Conservation (phyloP, 2,888 invertebrate genomes). For the Meghimatium bilineatum region DNA sequence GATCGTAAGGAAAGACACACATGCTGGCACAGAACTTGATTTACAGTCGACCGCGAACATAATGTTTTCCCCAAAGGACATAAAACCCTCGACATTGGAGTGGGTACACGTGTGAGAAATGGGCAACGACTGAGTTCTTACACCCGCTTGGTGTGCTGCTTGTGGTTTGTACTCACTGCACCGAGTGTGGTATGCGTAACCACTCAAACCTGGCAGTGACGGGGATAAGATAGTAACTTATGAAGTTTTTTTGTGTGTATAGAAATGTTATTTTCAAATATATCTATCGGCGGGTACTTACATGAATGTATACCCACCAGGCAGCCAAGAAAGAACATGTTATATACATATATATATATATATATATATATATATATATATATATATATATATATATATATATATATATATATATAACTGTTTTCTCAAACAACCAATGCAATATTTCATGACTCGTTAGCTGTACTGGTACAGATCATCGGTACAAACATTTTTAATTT, state of each 20-base stretch:
- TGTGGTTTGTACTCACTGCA: neutral
- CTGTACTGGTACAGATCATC: no score
- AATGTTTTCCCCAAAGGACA: constrained; percentile 12
- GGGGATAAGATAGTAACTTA: neutral
- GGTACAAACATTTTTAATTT: no score
- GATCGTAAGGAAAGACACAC: neutral
- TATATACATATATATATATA: no score
- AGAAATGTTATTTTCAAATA: neutral
- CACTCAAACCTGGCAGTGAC: neutral
- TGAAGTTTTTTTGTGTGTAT: neutral
- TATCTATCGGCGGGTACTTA: neutral
- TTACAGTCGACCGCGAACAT: neutral
- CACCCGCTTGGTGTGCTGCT: neutral
- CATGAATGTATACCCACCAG: neutral
- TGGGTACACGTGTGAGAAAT: constrained; percentile 12
- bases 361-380: no score
- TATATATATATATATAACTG: no score
- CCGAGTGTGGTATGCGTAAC: neutral
- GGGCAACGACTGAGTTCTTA: neutral
- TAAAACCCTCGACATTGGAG: constrained; percentile 8
- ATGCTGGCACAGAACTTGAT: neutral
- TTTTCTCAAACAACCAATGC: no score
- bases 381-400: no score
- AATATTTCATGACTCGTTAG: no score
- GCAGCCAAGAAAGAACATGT: neutral